Base-by-base conservation (phyloP, 2,888 invertebrate genomes). In the Noctua janthe region DNA sequence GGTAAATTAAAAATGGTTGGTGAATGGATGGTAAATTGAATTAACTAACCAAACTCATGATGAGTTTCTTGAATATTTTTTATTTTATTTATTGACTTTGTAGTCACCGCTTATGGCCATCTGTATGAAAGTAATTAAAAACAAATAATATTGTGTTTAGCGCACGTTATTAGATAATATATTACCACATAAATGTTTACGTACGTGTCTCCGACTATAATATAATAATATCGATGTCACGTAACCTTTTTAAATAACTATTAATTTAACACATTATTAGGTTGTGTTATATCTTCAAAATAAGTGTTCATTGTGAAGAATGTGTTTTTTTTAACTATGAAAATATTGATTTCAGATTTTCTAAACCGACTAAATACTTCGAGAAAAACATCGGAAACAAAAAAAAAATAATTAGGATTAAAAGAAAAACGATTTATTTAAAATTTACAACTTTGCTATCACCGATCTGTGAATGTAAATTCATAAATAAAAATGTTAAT, bases 81-180 rank as follows among this genome's bases (percentile, higher is more conserved):
- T 62, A 29, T 62, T 62, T 29, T 43, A 39, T 43, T 43, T 67
- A 13, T 67, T 67, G 67, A 43, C 43, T 13, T 67, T 67, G n/a
- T n/a, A 47, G 47, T 29, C 39, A 39, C 62, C 17, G 6, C 20
- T 39, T 43, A 64, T 23, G n/a, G 23, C 64, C 62, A 43, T 49
- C 56, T 39, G 49, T 17, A 23, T 49, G 35, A 23, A 56, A 80
- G 47, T 39, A 56, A 47, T 54, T 17, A 73, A 39, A 59, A 64
- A 64, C 35, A 66, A 78, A 54, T 47, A 54, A 39, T 69, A 39
- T 62, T 49, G 49, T 80, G 49, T 29, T 47, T 10, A n/a, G 47
- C 54, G 29, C 54, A 83, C 39, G 67, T 56, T 82, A 51, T 83
- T 83, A 83, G 47, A 62, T 54, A 77, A 77, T 70, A 56, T 69